Conservation (phyloP, 2,797 vertebrate species). For the Trachops cirrhosus region DNA sequence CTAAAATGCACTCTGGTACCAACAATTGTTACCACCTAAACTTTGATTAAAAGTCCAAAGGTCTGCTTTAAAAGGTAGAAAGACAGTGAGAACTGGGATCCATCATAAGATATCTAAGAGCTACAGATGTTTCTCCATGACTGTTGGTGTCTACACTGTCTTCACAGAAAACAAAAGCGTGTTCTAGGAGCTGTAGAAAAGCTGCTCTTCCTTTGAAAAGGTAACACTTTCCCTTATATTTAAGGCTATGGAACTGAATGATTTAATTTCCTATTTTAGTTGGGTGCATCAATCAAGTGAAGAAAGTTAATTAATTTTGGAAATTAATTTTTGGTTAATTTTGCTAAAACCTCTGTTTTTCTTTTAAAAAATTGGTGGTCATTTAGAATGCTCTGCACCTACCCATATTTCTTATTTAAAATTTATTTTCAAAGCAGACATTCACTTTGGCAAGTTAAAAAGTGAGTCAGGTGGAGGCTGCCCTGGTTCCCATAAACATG, state of each 20-base stretch:
- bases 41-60: neutral
- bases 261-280: slow-evolving; percentile 70
- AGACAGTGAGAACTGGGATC: neutral
- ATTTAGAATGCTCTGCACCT: neutral
- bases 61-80: neutral
- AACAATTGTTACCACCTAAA: neutral
- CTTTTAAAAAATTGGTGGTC: slow-evolving; percentile 19
- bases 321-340: slow-evolving; percentile 56
- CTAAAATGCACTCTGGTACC: neutral
- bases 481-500: neutral
- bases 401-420: slow-evolving; percentile 38
- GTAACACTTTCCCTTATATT: neutral
- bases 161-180: neutral
- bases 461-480: neutral
- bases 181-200: neutral
- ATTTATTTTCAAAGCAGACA: slow-evolving; percentile 41
- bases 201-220: neutral
- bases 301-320: slow-evolving; percentile 49
- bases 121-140: neutral
- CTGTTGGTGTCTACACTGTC: neutral
- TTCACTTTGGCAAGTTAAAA: slow-evolving; percentile 42
- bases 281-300: slow-evolving; percentile 57
- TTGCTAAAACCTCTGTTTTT: slow-evolving; percentile 31
- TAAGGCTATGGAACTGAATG: slow-evolving; percentile 31
- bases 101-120: neutral